phyloP scores from a whole-genome alignment of 2,888 invertebrate species.

The Lacanobia wlatinum region DNA sequence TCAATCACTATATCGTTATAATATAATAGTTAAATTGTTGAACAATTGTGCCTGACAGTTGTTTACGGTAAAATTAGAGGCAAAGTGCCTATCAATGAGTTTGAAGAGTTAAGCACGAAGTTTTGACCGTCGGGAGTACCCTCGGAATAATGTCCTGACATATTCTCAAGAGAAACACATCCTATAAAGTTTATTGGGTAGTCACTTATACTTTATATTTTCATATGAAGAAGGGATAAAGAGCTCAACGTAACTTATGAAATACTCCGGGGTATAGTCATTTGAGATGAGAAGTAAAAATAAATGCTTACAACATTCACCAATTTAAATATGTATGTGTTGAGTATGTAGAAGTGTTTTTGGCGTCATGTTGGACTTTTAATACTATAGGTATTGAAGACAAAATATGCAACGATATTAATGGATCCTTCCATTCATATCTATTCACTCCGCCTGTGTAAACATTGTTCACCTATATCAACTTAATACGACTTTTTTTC shows the following conservation, averaged over 20 bases:
- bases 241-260: slow-evolving; percentile 43
- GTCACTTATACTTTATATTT: slow-evolving; percentile 64
- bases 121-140: slow-evolving; percentile 78
- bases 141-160: slow-evolving; percentile 75
- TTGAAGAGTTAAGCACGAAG: slow-evolving; percentile 79
- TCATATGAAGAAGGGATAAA: slow-evolving; percentile 61
- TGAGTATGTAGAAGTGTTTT: slow-evolving; percentile 16
- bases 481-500: slow-evolving; percentile 20
- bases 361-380: background rate
- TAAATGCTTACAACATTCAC: slow-evolving; percentile 27
- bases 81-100: slow-evolving; percentile 76
- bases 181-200: slow-evolving; percentile 71
- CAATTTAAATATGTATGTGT: slow-evolving; percentile 50
- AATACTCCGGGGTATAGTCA: slow-evolving; percentile 45
- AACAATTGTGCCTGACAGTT: slow-evolving; percentile 56
- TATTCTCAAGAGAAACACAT: slow-evolving; percentile 72
- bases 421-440: no score
- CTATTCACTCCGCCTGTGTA: slow-evolving; percentile 18
- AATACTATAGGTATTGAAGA: no score
- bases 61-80: slow-evolving; percentile 66
- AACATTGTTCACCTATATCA: slow-evolving; percentile 19
- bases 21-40: slow-evolving; percentile 31
- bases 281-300: slow-evolving; percentile 47
- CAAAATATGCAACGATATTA: no score
- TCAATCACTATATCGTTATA: slow-evolving; percentile 22